These are phyloP conservation scores for Smittia aterrima DNA, from an alignment of 2,888 invertebrate genomes.

Conservation along the genomic window DNA sequence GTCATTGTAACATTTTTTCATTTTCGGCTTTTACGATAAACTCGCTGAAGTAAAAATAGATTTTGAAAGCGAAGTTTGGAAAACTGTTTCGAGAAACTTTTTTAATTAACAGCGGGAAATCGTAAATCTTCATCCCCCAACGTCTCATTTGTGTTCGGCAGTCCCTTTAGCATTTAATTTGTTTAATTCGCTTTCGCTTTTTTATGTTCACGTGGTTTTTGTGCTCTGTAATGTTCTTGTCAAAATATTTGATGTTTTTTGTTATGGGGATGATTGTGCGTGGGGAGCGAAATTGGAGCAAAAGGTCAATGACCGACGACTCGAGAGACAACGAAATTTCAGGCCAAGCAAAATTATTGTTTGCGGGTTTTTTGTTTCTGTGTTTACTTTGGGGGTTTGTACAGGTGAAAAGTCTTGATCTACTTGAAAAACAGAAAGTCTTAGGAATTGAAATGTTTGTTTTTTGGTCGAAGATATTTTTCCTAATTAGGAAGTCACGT, in stretches of 20 bases:
- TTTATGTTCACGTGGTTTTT: conserved; percentile 25
- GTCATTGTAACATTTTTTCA: conserved; percentile 33
- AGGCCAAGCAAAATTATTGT: background rate
- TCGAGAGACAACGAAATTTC: conserved; percentile 16
- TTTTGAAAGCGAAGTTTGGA: too few relatives aligned
- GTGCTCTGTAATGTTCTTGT: conserved; percentile 32
- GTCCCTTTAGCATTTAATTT: background rate
- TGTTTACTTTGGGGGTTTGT: too few relatives aligned
- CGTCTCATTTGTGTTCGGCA: background rate
- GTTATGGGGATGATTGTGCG: conserved; percentile 27
- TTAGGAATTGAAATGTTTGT: background rate
- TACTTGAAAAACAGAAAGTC: too few relatives aligned
- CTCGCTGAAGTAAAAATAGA: background rate
- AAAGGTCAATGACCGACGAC: conserved; percentile 28
- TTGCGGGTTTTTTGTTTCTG: background rate
- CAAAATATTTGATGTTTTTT: conserved; percentile 30
- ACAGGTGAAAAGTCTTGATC: background rate
- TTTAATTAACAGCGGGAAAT: too few relatives aligned
- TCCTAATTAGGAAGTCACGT: background rate
- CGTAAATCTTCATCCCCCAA: too few relatives aligned
- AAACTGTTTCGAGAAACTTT: too few relatives aligned
- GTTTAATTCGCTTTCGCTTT: background rate
- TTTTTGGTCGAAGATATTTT: background rate
- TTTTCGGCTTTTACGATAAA: background rate
- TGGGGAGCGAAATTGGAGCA: conserved; percentile 23